phyloP scores from a whole-genome alignment of 2,797 vertebrate genomes.

The Pseudocheirus occidentalis region DNA sequence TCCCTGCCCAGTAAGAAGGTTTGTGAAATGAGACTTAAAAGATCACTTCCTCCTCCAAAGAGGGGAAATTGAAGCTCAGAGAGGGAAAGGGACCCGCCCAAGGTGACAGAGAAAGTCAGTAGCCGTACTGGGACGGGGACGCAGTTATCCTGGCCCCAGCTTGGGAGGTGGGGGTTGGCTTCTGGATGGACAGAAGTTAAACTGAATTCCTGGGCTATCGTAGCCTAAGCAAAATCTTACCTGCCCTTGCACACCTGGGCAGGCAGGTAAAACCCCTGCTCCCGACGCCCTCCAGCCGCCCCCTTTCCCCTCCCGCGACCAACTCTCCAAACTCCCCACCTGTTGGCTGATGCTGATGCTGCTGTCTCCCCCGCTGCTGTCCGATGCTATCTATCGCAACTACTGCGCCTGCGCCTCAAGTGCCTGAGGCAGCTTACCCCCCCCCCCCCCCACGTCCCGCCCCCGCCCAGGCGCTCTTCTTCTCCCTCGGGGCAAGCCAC shows the following conservation, averaged over 20 bases:
- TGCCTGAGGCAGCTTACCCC: background rate
- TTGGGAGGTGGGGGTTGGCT: background rate
- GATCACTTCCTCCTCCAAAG: background rate
- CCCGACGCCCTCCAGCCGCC: background rate
- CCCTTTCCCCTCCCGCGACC: background rate
- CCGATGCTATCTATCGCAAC: background rate
- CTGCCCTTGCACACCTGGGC: background rate
- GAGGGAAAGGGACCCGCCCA: too few relatives aligned
- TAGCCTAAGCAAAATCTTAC: background rate
- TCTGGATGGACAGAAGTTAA: background rate
- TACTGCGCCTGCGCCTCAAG: background rate
- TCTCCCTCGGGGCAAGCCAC: background rate
- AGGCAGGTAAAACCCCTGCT: background rate
- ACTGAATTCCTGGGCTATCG: background rate
- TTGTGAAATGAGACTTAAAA: background rate
- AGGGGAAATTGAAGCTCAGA: background rate
- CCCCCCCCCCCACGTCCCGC: background rate
- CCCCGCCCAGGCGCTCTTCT: background rate
- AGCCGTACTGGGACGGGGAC: background rate
- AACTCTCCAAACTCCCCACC: background rate
- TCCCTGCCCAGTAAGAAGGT: background rate
- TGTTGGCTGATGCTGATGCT: background rate
- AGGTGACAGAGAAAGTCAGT: background rate
- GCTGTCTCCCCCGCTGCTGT: background rate
- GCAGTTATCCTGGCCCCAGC: background rate